phyloP scores from a whole-genome alignment of 53 echinoderm and acorn worm species.

The Arbacia lixula region DNA sequence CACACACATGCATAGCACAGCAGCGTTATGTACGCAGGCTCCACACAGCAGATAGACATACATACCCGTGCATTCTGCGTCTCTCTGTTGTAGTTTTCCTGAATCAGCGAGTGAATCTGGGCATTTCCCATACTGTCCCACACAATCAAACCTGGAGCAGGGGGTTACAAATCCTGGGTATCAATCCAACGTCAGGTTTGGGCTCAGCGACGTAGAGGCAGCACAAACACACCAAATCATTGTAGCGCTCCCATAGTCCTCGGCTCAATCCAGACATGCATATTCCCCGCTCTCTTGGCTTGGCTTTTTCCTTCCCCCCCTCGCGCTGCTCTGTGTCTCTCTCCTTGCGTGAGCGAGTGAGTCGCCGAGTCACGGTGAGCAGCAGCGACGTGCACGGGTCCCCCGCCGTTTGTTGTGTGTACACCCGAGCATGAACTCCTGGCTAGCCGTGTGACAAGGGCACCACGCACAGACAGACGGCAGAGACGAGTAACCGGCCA shows the following conservation, averaged over 20 bases:
- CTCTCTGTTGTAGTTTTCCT: constrained; percentile 99
- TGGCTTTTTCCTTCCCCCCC: constrained; percentile 24
- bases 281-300: not conserved
- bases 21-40: too few relatives aligned
- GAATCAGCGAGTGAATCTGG: constrained; percentile 98
- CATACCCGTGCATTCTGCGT: constrained; percentile 61
- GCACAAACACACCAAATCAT: constrained; percentile 31
- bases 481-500: constrained; percentile 11
- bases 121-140: constrained; percentile 95
- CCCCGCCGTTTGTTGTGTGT: constrained; percentile 7
- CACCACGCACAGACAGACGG: not conserved
- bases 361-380: constrained; percentile 4
- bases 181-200: constrained; percentile 30
- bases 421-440: constrained; percentile 37
- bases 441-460: not conserved
- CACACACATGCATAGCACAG: not conserved
- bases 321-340: constrained; percentile 8
- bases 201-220: constrained; percentile 7
- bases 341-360: constrained; percentile 2
- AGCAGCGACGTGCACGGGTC: constrained; percentile 15
- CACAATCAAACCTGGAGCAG: constrained; percentile 26
- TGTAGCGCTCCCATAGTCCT: constrained; percentile 47
- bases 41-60: not conserved
- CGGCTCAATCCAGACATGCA: constrained; percentile 24
- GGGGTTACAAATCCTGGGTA: constrained; percentile 22